phyloP scores from a whole-genome alignment of 92 coral and sea anemone genomes.

The Epizoanthus scotinus region DNA sequence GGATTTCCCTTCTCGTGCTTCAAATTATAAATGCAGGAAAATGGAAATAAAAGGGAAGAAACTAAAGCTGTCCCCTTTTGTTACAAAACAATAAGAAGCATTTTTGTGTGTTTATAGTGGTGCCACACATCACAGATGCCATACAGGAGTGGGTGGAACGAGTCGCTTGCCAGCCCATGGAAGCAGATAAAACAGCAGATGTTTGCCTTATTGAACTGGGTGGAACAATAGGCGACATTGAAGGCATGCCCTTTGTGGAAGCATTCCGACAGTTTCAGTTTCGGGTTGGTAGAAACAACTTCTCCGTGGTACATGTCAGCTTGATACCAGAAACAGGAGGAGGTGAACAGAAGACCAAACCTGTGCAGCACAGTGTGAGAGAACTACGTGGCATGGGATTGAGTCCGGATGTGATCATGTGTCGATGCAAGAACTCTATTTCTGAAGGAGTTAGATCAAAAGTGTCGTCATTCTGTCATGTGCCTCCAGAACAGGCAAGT shows the following conservation, averaged over 20 bases:
- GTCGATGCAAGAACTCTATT: slow-evolving; percentile 77
- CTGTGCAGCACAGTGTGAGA: slow-evolving; percentile 96
- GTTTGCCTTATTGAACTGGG: slow-evolving; percentile 97
- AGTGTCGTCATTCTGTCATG: slow-evolving; percentile 96
- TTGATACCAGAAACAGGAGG: slow-evolving; percentile 81
- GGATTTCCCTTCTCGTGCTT: no score
- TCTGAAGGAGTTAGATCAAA: slow-evolving; percentile 73
- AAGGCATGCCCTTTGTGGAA: slow-evolving; percentile 98
- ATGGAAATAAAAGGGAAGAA: no score
- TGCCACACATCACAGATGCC: slow-evolving; percentile 97
- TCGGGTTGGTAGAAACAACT: slow-evolving; percentile 89
- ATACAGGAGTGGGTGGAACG: slow-evolving; percentile 97
- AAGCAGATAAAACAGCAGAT: slow-evolving; percentile 76
- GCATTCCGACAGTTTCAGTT: slow-evolving; percentile 99
- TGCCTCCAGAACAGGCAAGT: slow-evolving; percentile 89
- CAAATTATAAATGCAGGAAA: no score
- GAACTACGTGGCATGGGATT: slow-evolving; percentile 95
- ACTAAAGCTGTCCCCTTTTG: no score
- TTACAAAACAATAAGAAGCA: slow-evolving; percentile 86
- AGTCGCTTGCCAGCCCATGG: slow-evolving; percentile 80
- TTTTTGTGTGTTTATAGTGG: slow-evolving; percentile 57
- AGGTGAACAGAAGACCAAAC: slow-evolving; percentile 98
- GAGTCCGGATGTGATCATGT: slow-evolving; percentile 93
- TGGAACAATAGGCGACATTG: slow-evolving; percentile 98
- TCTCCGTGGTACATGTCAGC: slow-evolving; percentile 96